Conservation (phyloP, 1,140 invertebrate species). For the Oscheius sp. region DNA sequence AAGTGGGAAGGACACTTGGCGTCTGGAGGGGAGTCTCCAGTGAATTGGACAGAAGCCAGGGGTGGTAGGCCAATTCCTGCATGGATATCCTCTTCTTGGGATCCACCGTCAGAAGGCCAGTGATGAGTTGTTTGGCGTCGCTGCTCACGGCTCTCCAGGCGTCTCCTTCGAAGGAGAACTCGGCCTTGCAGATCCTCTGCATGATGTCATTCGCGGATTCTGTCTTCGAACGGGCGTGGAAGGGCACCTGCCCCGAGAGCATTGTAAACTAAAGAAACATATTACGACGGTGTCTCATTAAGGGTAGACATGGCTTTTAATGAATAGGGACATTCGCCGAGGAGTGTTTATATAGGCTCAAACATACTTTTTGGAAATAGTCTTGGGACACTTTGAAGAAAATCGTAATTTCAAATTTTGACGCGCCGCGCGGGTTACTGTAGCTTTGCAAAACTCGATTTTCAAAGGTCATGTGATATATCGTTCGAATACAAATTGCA, state of each 20-base stretch:
- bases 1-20: constrained; percentile 52
- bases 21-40: constrained; percentile 60
- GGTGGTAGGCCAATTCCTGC: constrained; percentile 61
- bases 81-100: constrained; percentile 73
- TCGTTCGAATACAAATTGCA: no score
- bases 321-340: no score
- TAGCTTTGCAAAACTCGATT: no score
- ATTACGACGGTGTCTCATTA: no score
- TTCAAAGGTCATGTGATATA: no score
- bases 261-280: constrained; percentile 80
- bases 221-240: constrained; percentile 71
- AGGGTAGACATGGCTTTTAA: no score
- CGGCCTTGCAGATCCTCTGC: constrained; percentile 74
- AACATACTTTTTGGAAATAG: no score
- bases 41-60: constrained; percentile 52
- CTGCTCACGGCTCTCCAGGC: constrained; percentile 74
- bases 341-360: no score
- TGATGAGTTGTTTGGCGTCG: constrained; percentile 75
- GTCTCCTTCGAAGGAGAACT: constrained; percentile 72
- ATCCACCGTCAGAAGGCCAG: constrained; percentile 76
- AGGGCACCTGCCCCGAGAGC: constrained; percentile 79
- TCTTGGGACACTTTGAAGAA: no score
- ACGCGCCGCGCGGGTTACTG: no score
- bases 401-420: no score
- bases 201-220: constrained; percentile 75